phyloP scores from a whole-genome alignment of 2,797 vertebrate species.

The Gambelia wislizenii region DNA sequence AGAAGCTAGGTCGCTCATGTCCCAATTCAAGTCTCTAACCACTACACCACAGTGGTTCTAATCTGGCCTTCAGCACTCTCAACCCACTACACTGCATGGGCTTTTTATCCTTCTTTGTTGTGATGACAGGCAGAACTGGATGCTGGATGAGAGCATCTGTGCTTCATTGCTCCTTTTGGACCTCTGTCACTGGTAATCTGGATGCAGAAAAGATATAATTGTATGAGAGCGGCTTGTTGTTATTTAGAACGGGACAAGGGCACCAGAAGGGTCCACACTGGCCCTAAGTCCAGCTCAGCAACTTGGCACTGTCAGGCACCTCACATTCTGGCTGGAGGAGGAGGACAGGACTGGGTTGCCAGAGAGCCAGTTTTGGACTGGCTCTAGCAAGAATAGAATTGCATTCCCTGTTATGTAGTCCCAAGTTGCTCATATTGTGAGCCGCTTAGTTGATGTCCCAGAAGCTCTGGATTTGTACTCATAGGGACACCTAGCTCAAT shows the following conservation, averaged over 20 bases:
- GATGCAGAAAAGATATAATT: neutral
- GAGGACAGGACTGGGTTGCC: neutral
- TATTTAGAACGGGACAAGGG: neutral
- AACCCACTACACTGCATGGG: neutral
- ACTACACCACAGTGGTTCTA: neutral
- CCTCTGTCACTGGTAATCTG: neutral
- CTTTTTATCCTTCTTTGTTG: neutral
- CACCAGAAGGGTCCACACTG: neutral
- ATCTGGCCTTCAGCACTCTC: neutral
- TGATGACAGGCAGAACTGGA: neutral
- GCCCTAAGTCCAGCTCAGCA: neutral
- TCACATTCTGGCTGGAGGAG: neutral
- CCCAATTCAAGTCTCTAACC: no score
- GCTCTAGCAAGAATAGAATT: neutral
- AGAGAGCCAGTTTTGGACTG: neutral
- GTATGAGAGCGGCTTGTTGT: neutral
- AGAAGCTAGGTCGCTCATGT: no score
- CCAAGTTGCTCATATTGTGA: no score
- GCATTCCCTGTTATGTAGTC: neutral
- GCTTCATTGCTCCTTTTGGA: neutral
- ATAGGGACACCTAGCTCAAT: neutral
- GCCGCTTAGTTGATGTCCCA: neutral
- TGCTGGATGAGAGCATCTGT: accelerated
- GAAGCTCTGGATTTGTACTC: no score
- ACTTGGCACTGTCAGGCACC: neutral